Percentiles rank a stretch among this genome's conserved stretches.
These are phyloP conservation scores for Daboia siamensis DNA, from an alignment of 2,113 vertebrate species.

Conservation along the genomic window DNA sequence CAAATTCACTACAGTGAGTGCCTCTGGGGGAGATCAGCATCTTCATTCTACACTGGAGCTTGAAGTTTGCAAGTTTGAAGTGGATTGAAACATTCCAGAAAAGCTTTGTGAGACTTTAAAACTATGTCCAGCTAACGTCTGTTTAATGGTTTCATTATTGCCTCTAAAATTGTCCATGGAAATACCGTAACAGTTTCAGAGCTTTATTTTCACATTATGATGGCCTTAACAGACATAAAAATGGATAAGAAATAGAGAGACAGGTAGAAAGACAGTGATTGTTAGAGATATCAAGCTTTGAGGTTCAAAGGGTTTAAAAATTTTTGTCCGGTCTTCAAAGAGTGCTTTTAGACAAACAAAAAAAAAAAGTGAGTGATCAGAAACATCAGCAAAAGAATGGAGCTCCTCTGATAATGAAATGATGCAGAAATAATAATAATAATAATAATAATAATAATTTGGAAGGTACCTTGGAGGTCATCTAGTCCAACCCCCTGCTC, in stretches of 20 bases:
- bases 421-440: background rate
- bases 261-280: background rate
- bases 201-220: background rate
- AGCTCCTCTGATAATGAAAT: background rate
- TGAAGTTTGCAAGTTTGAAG: conserved; percentile 9
- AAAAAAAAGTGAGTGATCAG: background rate
- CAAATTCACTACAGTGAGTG: background rate
- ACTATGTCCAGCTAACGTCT: background rate
- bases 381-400: background rate
- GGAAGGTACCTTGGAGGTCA: too few relatives aligned
- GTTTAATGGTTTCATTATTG: conserved; percentile 8
- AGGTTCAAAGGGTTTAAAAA: background rate
- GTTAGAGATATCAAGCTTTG: background rate
- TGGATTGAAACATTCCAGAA: conserved; percentile 27
- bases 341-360: background rate
- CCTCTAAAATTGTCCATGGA: conserved; percentile 29
- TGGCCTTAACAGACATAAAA: background rate
- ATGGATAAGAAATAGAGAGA: background rate
- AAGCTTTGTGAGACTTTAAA: conserved; percentile 16
- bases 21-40: conserved; percentile 16
- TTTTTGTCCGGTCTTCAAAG: background rate
- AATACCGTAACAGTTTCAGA: conserved; percentile 16
- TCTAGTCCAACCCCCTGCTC: too few relatives aligned
- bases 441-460: too few relatives aligned
- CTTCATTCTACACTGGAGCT: conserved; percentile 8